Base-by-base conservation (phyloP, 2,113 vertebrate species). In the Gnathonemus longibarbis region DNA sequence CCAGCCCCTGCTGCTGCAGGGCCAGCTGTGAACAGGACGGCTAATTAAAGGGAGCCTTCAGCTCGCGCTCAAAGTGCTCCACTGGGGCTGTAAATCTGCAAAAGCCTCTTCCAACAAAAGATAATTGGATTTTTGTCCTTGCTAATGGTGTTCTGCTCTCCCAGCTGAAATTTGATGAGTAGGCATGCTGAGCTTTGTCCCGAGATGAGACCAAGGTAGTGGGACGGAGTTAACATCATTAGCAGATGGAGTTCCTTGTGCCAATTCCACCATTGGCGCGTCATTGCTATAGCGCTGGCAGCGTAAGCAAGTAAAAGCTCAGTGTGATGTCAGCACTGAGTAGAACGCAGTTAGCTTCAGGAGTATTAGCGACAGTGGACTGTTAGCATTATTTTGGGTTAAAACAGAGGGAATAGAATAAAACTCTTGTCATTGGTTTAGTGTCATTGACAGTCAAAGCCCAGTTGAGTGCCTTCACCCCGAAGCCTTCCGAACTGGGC, bases 61-160 rank as follows among this genome's bases (percentile, higher is more conserved):
- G 50, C 17, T 45, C 27, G 0, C 2, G 15, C 74, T 83, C 74
- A 49, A 88, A 80, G 48, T 53, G 27, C 48, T 91, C 87, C 92
- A 92, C 45, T 92, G 91, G 92, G 90, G 92, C 52, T 90, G 74
- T 87, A 89, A 53, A 52, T 10, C 42, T 53, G 91, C 86, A 86
- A 90, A 31, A 84, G 90, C 80, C 19, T 84, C 56, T 74, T 24
- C 46, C 85, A 48, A 83, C 74, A 15, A 87, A 19, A 70, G 84
- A 90, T 94, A 94, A 94, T 94, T 94, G 92, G 52, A 91, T n/a
- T 88, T 94, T 91, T 90, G 84, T 94, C 91, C 91, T 91, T 19
- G 42, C 50, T 39, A 88, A 70, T 94, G n/a, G 84, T 52, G 92
- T 92, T 92, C 91, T 89, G 84, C 50, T 74, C 88, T 24, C 66